Evolutionary conservation across 2,888 invertebrate genomes (phyloP), one percentile per base, ranked within the genome.

Genomic region (Leistus spinibarbis): DNA sequence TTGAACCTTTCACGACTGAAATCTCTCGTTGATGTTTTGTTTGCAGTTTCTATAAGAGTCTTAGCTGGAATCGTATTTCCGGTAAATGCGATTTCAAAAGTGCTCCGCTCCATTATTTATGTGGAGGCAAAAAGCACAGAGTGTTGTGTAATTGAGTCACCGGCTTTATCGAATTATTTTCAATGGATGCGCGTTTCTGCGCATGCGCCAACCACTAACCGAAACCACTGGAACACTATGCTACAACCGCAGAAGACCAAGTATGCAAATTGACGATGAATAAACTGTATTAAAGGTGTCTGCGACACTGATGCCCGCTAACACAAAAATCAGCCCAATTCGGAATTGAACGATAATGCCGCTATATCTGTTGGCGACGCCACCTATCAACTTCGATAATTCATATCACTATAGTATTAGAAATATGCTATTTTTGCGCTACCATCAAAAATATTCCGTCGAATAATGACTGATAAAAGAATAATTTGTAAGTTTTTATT

Each of bases 11-110:
- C 71, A 71, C 71, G 71, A 71, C 23, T 71, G 71, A 71, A 64
- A 71, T 71, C 71, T 64, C 64, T 64, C 66, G 65, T 17, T 72
- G 72, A 72, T 72, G 72, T 72, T 72, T 72, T 72, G 72, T 72
- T 72, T 72, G 72, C 72, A 72, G 72, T 72, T 72, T 65, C 66
- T 65, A 56, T 72, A 66, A 72, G 72, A 66, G 72, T 72, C 72
- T 72, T 72, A 72, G 72, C 65, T 65, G 65, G 60, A 72, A 72
- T 72, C 65, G 72, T 72, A 72, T 72, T 72, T 72, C 72, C 72
- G 65, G 72, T 72, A 72, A 72, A 72, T 72, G 72, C 72, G 72
- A 72, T 72, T 72, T 72, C 72, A 72, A 72, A 72, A 72, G 65
- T 72, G 65, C 72, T 40, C 54, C 57, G 54, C 57, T 72, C 72